Conservation (phyloP, 2,113 vertebrate species). For the Lamprologus ornatipinnis region DNA sequence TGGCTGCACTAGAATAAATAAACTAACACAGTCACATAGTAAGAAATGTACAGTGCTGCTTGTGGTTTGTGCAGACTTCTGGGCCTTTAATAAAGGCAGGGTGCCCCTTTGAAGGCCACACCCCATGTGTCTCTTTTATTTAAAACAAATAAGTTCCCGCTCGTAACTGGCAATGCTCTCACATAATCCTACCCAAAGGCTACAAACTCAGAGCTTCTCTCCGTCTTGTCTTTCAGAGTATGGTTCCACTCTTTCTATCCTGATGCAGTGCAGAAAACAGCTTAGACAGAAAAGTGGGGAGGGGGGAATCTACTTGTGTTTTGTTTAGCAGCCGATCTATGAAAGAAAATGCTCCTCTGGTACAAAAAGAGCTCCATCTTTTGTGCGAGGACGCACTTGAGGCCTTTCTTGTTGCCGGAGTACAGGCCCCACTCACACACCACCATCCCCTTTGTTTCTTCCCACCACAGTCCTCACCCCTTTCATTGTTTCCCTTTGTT, state of each 20-base stretch:
- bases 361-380: constrained; percentile 63
- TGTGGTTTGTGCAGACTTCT: neutral
- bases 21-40: neutral
- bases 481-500: constrained; percentile 38
- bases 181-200: constrained; percentile 1
- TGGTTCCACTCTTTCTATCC: neutral
- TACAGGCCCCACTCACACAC: neutral
- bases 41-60: neutral
- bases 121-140: constrained; percentile 34
- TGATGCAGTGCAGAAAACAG: constrained; percentile 1
- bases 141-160: neutral
- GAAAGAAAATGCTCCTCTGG: constrained; percentile 40
- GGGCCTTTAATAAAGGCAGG: neutral
- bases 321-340: constrained; percentile 12
- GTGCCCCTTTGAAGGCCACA: constrained; percentile 5
- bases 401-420: constrained; percentile 38
- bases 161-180: neutral
- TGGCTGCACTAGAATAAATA: neutral
- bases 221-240: neutral
- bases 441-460: constrained; percentile 5
- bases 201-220: neutral
- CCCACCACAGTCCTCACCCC: neutral
- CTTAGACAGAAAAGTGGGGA: neutral
- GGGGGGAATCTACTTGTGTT: neutral
- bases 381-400: constrained; percentile 59